phyloP scores from a whole-genome alignment of 2,113 vertebrate species.

The Monarcha castaneiventris region DNA sequence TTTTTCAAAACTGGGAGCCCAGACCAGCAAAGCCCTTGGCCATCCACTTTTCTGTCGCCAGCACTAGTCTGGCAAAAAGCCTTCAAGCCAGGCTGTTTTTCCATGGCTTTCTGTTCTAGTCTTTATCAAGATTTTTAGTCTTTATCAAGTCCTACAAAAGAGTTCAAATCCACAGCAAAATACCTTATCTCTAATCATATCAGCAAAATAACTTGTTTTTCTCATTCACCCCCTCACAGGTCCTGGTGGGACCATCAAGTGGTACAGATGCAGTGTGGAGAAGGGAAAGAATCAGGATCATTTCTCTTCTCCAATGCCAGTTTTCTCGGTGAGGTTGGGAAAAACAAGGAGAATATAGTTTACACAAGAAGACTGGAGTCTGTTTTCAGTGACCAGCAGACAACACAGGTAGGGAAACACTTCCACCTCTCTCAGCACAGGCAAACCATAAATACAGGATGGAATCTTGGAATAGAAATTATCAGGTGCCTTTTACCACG shows the following conservation, averaged over 20 bases:
- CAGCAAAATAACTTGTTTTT: background rate
- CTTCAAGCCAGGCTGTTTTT: background rate
- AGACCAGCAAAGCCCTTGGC: background rate
- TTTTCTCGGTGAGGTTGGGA: background rate
- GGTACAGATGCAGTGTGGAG: background rate
- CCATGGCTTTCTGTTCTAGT: background rate
- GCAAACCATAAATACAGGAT: background rate
- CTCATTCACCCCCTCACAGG: background rate
- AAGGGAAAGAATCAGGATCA: background rate
- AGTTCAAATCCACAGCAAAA: background rate
- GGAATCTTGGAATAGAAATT: background rate
- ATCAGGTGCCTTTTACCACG: background rate
- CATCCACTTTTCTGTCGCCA: background rate
- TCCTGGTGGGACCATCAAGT: background rate
- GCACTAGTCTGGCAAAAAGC: background rate
- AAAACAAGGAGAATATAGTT: background rate
- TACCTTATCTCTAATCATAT: background rate
- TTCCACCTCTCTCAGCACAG: background rate
- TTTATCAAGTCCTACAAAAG: background rate
- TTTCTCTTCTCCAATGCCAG: background rate
- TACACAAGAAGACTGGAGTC: background rate
- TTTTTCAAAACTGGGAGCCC: background rate
- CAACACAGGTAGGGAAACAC: accelerated
- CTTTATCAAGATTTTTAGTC: background rate
- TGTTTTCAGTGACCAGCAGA: background rate